Percentiles rank a stretch among this genome's conserved stretches.
Conservation (phyloP, 2,797 vertebrate species). For the Propithecus perrieri region DNA sequence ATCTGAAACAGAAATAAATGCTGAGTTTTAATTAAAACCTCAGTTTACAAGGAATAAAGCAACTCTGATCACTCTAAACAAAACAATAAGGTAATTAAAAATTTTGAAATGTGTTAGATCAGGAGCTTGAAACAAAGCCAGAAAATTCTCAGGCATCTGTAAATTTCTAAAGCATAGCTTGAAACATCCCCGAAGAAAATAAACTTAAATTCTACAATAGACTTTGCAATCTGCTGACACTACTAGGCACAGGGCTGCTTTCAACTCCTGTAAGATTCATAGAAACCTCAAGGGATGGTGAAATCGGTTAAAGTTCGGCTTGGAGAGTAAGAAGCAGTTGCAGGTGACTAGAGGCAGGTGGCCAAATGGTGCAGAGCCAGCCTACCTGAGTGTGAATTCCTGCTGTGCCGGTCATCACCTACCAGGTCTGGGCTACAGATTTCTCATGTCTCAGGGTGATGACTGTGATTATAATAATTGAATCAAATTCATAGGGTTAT, state of each 20-base stretch:
- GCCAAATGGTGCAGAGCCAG: rapidly evolving
- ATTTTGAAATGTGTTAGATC: neutral
- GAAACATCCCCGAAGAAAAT: slow-evolving; percentile 8
- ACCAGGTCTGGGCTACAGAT: neutral
- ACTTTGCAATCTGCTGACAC: neutral
- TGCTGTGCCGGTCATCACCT: rapidly evolving
- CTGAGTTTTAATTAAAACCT: slow-evolving; percentile 26
- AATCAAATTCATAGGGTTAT: neutral
- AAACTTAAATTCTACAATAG: neutral
- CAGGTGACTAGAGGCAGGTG: neutral
- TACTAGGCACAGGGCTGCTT: neutral
- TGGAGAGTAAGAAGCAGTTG: neutral
- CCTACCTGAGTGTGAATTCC: neutral
- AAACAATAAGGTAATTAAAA: slow-evolving; percentile 1
- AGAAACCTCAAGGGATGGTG: neutral
- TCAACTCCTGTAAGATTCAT: neutral
- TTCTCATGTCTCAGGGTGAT: neutral
- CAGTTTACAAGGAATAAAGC: slow-evolving; percentile 10
- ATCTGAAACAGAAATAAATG: slow-evolving; percentile 43
- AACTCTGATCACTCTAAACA: neutral
- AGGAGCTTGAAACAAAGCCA: slow-evolving; percentile 4
- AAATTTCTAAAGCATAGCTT: neutral
- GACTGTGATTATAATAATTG: neutral
- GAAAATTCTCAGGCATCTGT: neutral
- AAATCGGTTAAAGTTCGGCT: neutral